A percentile compares a stretch with the other conserved stretches of the same genome.
phyloP scores from a whole-genome alignment of 2,888 invertebrate genomes.

The Leucophora obtusa region DNA sequence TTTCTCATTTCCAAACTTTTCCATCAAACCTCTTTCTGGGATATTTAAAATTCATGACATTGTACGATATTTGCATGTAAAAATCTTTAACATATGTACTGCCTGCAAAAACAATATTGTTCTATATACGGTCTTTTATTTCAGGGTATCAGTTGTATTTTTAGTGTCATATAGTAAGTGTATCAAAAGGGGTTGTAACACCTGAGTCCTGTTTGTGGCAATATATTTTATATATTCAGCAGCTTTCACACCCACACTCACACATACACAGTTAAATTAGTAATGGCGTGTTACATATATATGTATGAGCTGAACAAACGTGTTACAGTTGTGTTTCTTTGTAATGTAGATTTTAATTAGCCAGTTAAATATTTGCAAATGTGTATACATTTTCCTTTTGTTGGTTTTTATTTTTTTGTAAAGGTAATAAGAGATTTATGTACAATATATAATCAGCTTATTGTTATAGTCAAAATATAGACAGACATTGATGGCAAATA shows the following conservation, averaged over 20 bases:
- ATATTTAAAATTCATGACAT: too few species aligned
- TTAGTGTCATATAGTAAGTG: background rate
- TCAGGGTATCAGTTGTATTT: background rate
- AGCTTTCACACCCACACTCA: background rate
- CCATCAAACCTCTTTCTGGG: too few species aligned
- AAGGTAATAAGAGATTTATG: background rate
- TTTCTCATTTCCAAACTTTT: too few species aligned
- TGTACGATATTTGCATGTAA: too few species aligned
- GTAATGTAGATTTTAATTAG: background rate
- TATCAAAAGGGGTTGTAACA: background rate
- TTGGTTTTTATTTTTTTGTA: background rate
- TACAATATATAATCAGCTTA: background rate
- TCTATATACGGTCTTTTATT: background rate
- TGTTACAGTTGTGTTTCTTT: background rate
- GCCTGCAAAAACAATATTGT: background rate
- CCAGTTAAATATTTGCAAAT: conserved; percentile 1
- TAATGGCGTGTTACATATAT: background rate
- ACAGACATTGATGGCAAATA: too few species aligned
- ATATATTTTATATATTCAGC: background rate
- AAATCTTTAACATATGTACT: background rate
- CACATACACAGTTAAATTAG: background rate
- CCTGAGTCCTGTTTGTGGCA: background rate
- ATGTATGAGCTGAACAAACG: background rate
- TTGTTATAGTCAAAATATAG: too few species aligned
- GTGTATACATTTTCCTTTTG: background rate